phyloP scores from a whole-genome alignment of 2,113 vertebrate species.

The Raja brachyura region DNA sequence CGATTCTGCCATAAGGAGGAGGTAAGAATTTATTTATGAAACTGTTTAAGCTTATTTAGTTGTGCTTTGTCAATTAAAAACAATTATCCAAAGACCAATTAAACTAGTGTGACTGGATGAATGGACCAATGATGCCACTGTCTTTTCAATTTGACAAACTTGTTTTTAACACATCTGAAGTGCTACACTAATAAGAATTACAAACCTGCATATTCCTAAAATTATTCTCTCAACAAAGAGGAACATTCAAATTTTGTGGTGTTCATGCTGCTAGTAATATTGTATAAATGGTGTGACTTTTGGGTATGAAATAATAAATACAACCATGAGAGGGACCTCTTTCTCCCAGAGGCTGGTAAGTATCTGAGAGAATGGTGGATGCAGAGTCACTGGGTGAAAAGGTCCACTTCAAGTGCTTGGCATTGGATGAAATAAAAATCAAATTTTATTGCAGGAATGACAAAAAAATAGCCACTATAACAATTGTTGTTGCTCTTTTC shows the following conservation, averaged over 20 bases:
- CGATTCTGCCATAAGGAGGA: constrained; percentile 92
- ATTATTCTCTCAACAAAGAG: background rate
- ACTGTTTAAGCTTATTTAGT: background rate
- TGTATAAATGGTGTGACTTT: background rate
- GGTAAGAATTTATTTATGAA: constrained; percentile 55
- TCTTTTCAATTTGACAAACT: constrained; percentile 8
- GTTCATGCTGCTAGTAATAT: background rate
- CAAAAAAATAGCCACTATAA: background rate
- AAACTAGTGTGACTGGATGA: background rate
- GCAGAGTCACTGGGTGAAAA: too few species aligned
- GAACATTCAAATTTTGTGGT: background rate
- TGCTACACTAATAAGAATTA: background rate
- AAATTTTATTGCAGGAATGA: background rate
- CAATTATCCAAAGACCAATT: background rate
- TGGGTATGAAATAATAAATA: background rate
- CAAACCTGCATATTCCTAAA: background rate
- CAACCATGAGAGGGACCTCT: background rate
- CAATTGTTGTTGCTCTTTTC: background rate
- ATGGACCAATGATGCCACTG: background rate
- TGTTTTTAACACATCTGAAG: background rate
- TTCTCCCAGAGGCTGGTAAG: too few species aligned
- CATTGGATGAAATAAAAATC: background rate
- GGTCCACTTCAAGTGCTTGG: background rate
- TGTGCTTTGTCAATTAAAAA: background rate
- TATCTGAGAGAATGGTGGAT: too few species aligned